Base-by-base conservation (phyloP, 2,888 invertebrate genomes). In the Dusona sp. region DNA sequence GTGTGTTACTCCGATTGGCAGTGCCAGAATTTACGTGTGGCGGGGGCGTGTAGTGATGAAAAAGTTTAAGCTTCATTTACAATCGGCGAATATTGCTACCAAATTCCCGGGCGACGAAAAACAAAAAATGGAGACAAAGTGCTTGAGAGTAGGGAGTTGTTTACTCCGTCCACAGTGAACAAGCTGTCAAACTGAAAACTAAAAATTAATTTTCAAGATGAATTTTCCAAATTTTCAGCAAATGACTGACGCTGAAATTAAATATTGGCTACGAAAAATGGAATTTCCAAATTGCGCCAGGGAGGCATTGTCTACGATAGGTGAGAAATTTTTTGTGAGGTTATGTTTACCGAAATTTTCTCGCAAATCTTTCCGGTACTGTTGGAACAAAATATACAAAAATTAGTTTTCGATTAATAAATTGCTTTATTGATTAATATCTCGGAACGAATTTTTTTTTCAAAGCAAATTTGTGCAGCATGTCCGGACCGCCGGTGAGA, bases 221-320 rank as follows among this genome's bases (percentile, higher is more conserved):
- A 88, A 87, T 85, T 88, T 83, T 64, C 68, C 81, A 42, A 72
- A 87, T 54, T 88, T 87, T 73, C 89, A 88, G 33, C 86, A 88
- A 61, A 87, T 87, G 88, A 96, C 96, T 95, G 95, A 96, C 86
- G 91, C 95, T 89, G 94, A 95, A 33, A 97, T 97, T 90, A 94
- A 97, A 86, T 97, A 97, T 92, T 96, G 97, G 93, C 92, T 98
- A 72, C 95, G 97, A 84, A 97, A 97, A 95, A 94, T 96, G 88
- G 97, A 97, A 85, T 98, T 97, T 94, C 98, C 98, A 2, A 93
- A 95, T 85, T 97, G 97, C 92, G 97, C 97, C 0, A 96, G 96
- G 89, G 98, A 98, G 94, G 97, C 98, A 36, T 94, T 98, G 13
- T 94, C 95, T 77, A 96, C 96, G 94, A 96, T 98, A 91, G 97